Percentiles rank a stretch among this genome's conserved stretches.
Evolutionary conservation across 2,797 vertebrate species (phyloP).

Genomic region (Tenualosa thibaudeaui): DNA sequence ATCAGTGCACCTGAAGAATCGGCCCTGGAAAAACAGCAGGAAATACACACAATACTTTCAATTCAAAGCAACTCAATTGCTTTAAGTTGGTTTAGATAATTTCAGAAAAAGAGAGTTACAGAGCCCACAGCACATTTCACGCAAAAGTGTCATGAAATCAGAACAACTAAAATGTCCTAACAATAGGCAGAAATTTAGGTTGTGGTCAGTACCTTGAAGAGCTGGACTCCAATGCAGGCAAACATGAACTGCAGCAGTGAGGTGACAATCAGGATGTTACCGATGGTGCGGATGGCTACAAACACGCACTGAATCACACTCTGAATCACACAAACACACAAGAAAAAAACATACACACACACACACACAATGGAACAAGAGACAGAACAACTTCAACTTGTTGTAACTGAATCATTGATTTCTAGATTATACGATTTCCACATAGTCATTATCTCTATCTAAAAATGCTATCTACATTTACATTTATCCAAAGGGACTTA

Average conservation of each 20-base stretch:
- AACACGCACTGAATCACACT: constrained; percentile 93
- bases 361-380: constrained; percentile 15
- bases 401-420: no score
- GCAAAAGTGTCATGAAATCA: background rate
- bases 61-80: background rate
- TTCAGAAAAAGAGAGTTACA: no score
- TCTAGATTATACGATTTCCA: no score
- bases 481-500: no score
- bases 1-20: constrained; percentile 95
- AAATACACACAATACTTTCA: background rate
- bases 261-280: constrained; percentile 95
- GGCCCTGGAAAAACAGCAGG: constrained; percentile 76
- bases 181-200: background rate
- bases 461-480: no score
- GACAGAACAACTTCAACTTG: no score
- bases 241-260: constrained; percentile 95
- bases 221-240: constrained; percentile 88
- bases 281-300: constrained; percentile 91
- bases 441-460: no score
- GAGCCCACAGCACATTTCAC: background rate
- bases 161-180: background rate
- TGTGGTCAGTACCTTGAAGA: constrained; percentile 82
- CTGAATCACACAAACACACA: constrained; percentile 60
- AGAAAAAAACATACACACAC: constrained; percentile 46
- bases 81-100: background rate